Percentiles rank a stretch among this genome's conserved stretches.
Evolutionary conservation across 1,140 invertebrate genomes (phyloP).

Genomic region (Apolygus lucorum): DNA sequence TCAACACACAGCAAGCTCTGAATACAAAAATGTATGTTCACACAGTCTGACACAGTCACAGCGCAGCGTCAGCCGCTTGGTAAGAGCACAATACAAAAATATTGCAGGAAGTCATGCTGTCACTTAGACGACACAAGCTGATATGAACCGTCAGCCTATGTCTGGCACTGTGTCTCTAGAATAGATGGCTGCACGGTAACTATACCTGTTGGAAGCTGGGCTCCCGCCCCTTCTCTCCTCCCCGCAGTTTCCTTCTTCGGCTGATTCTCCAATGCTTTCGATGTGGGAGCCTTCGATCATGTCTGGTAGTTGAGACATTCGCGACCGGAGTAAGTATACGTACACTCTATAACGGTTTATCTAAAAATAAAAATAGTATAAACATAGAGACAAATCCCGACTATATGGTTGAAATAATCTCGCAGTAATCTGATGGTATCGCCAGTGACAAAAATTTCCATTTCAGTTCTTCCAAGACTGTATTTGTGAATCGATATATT

Average conservation of each 20-base stretch:
- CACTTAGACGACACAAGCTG: constrained; percentile 21
- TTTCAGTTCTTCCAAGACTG: no score
- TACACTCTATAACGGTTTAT: constrained; percentile 82
- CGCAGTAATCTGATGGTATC: no score
- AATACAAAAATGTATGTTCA: no score
- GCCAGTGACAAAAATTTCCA: no score
- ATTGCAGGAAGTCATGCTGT: background rate
- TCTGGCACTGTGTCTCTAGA: constrained; percentile 18
- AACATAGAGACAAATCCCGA: constrained; percentile 24
- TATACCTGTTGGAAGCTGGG: constrained; percentile 35
- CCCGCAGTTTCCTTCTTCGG: constrained; percentile 28
- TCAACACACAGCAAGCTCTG: background rate
- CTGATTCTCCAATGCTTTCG: constrained; percentile 30
- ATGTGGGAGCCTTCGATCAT: constrained; percentile 50
- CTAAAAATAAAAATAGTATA: constrained; percentile 49
- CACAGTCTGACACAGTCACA: background rate
- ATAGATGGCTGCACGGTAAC: constrained; percentile 33
- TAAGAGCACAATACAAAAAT: background rate
- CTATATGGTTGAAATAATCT: no score
- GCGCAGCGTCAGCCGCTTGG: background rate
- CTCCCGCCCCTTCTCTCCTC: constrained; percentile 25
- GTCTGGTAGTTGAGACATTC: constrained; percentile 54
- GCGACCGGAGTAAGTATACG: constrained; percentile 65
- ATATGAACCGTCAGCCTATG: constrained; percentile 27
- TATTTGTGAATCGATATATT: no score